Percentiles rank a stretch among this genome's conserved stretches.
Evolutionary conservation across 2,797 vertebrate species (phyloP).

Genomic region (Scomberomorus guttatus): DNA sequence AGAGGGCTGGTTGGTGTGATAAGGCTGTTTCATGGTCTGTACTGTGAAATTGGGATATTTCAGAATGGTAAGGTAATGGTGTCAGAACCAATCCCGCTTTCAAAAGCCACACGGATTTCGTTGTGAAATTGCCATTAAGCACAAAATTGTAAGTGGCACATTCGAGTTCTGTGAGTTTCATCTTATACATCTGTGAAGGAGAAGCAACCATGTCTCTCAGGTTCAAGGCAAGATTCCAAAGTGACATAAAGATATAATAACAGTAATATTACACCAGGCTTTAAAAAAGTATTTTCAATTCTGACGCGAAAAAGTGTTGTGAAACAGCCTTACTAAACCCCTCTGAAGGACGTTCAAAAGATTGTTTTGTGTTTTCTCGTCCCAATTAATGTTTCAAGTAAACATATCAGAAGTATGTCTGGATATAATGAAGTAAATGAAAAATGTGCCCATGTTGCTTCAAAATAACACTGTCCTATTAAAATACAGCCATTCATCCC

Average conservation of each 20-base stretch:
- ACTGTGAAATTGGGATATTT: conserved; percentile 64
- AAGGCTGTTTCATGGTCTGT: conserved; percentile 49
- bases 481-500: conserved; percentile 23
- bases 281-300: neutral
- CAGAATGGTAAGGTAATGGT: conserved; percentile 52
- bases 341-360: conserved; percentile 11
- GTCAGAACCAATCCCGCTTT: conserved; percentile 48
- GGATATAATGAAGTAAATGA: conserved; percentile 36
- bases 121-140: conserved; percentile 37
- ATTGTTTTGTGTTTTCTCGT: conserved; percentile 2
- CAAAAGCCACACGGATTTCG: conserved; percentile 19
- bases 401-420: conserved; percentile 14
- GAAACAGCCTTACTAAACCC: neutral
- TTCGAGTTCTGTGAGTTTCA: conserved; percentile 20
- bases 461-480: conserved; percentile 20
- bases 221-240: neutral
- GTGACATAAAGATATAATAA: neutral
- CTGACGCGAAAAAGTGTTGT: neutral
- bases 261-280: neutral
- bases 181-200: conserved; percentile 24
- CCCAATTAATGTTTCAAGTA: conserved; percentile 32
- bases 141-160: conserved; percentile 29
- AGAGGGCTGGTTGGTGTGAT: conserved; percentile 40
- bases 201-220: neutral
- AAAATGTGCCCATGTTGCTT: conserved; percentile 33